Conservation (phyloP, 2,797 vertebrate genomes). For the Hozukius guyotensis region DNA sequence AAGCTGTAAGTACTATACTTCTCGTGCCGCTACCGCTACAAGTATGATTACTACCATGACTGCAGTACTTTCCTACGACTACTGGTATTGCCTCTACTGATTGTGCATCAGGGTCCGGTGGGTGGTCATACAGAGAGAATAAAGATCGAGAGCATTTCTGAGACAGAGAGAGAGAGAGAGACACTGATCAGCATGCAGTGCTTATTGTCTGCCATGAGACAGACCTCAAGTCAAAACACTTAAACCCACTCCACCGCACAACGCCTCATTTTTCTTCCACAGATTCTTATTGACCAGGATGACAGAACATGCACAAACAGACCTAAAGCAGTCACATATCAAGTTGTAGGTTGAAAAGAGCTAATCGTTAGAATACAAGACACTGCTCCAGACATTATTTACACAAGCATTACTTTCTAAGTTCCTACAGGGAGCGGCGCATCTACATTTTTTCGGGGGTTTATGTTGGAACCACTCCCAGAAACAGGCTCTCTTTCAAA, state of each 20-base stretch:
- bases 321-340: conserved; percentile 20
- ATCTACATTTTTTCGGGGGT: conserved; percentile 59
- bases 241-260: conserved; percentile 18
- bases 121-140: background rate
- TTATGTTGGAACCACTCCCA: conserved; percentile 75
- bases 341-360: conserved; percentile 1
- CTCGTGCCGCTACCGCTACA: rapidly evolving
- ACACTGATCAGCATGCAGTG: conserved; percentile 23
- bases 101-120: background rate
- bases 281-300: conserved; percentile 37
- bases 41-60: background rate
- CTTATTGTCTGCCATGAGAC: conserved; percentile 18
- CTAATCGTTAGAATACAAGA: conserved; percentile 47
- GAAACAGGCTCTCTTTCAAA: conserved; percentile 44
- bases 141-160: background rate
- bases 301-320: conserved; percentile 18
- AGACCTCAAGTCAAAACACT: conserved; percentile 36
- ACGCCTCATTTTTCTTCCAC: conserved; percentile 29
- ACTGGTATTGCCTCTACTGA: background rate
- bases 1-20: background rate
- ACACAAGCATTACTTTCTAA: conserved; percentile 48
- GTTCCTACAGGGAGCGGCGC: conserved; percentile 38
- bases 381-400: conserved; percentile 64
- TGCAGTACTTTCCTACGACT: background rate
- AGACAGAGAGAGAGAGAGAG: background rate